Base-by-base conservation (phyloP, 64 coral and sea anemone genomes). In the Catalaphyllia jardinei region DNA sequence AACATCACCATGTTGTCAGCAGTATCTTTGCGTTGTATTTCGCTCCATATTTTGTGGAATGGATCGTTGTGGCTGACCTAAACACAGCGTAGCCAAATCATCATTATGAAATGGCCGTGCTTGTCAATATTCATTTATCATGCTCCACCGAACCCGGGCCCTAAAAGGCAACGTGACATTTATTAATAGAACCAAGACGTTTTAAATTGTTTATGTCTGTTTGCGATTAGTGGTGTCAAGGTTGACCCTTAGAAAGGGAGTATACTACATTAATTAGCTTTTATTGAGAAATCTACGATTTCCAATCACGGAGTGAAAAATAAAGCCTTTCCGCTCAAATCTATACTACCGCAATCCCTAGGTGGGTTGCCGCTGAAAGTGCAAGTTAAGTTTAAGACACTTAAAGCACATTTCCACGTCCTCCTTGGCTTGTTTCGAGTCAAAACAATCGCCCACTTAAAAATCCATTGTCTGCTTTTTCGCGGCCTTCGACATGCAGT, bases 111-210 rank as follows among this genome's bases (percentile, higher is more conserved):
- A 71, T 2, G 10, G 31, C n/a, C 22, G 38, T 38, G 65, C 63
- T 50, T 72, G 35, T 50, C 62, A 49, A 80, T 52, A 51, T 38
- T 35, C 63, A 27, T 28, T 65, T 39, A 22, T 11, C 63, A 85
- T n/a, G 81, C 20, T 28, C 38, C 33, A 71, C 14, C 78, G 35
- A 24, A 11, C 71, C 13, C 38, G 71, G 35, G 46, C 81, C 63
- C 81, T 85, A 85, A 65, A 85, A 85, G 81, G 81, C 17, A 29
- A 85, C 63, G 63, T 85, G 81, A 85, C 81, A 85, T 85, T 85
- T 85, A 54, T 85, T 85, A 85, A 85, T 71, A 85, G 11, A 13
- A 22, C 31, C 81, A 85, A 85, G 81, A 42, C 63, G 14, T 85
- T 85, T 85, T 85, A 71, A 85, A 71, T 71, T 85, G 81, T 71